Percentiles rank a stretch among this genome's conserved stretches.
Evolutionary conservation across 2,797 vertebrate genomes (phyloP).

Genomic region (Myripristis jacobus): DNA sequence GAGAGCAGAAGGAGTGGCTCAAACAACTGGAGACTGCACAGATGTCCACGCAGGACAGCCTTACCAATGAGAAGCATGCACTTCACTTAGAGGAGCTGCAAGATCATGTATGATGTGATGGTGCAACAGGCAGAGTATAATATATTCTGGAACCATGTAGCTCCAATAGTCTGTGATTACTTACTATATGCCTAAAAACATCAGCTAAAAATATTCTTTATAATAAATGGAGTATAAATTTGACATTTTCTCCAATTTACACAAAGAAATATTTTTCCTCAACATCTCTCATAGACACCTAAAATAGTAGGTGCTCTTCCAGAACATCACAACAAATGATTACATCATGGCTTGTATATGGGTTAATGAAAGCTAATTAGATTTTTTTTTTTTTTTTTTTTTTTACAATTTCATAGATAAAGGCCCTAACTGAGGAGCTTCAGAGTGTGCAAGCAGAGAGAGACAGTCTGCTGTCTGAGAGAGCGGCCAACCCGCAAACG

Average conservation of each 20-base stretch:
- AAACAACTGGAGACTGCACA: constrained; percentile 63
- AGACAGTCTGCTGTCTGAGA: constrained; percentile 41
- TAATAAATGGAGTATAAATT: too few relatives aligned
- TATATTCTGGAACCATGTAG: too few relatives aligned
- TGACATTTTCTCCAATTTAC: too few relatives aligned
- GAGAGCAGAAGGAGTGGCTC: constrained; percentile 38
- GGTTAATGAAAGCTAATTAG: not conserved
- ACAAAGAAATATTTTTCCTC: too few relatives aligned
- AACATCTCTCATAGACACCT: too few relatives aligned
- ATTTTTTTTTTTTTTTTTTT: too few relatives aligned
- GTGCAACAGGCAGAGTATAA: not conserved
- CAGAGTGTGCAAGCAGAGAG: constrained; percentile 32
- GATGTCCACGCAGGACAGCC: constrained; percentile 12
- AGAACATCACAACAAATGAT: not conserved
- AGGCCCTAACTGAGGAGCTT: constrained; percentile 41
- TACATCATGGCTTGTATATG: not conserved
- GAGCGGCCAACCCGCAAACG: not conserved
- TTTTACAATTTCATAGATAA: not conserved
- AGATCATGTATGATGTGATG: constrained; percentile 31
- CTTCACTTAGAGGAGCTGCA: constrained; percentile 55
- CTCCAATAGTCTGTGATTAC: too few relatives aligned
- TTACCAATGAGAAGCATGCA: not conserved
- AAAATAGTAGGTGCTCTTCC: too few relatives aligned
- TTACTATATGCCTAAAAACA: too few relatives aligned
- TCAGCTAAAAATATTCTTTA: too few relatives aligned